Evolutionary conservation across 2,888 invertebrate species (phyloP), one percentile per base, ranked within the genome.

Genomic region (Xestia rhomboidea): DNA sequence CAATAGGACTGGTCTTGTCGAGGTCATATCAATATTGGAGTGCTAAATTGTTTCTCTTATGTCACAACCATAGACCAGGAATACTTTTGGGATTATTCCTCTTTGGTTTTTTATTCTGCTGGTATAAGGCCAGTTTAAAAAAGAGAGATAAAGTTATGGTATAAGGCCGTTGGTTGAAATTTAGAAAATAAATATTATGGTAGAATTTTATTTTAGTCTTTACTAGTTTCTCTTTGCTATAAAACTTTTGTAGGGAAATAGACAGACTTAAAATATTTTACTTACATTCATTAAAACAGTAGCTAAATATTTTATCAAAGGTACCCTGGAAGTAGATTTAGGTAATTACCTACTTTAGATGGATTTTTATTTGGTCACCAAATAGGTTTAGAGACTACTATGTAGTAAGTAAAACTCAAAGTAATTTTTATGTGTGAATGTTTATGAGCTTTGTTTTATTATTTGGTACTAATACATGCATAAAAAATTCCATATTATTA

Each of bases 1-100:
- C 86, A 84, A 85, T 83, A 80, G 27, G 79, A 81, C 69, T 76
- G 66, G 76, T 68, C 76, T 79, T 68, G 77, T 82, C 73, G 86
- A 91, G 91, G 91, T 89, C 90, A 89, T 87, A 86, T 88, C 84
- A 91, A 91, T 91, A 82, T 74, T 77, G 30, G 84, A 84, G 77
- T 73, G 83, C 89, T 90, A 78, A 87, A 82, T 78, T 79, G 62
- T 74, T 51, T 41, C 41, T 68, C 74, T 83, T 87, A 80, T 68
- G 72, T 73, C 80, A 82, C 73, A 70, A 73, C 46, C 64, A 62
- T 68, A 76, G 67, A 67, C 75, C 68, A n/a, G 41, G 49, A 70
- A n/a, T 5, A 70, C 34, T 54, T 75, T 72, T 38, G 63, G 72
- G 41, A 49, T 34, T 46, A 68, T 60, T 72, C 13, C 13, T 67